Base-by-base conservation (phyloP, 1,140 invertebrate genomes). In the Neodiprion virginianus region DNA sequence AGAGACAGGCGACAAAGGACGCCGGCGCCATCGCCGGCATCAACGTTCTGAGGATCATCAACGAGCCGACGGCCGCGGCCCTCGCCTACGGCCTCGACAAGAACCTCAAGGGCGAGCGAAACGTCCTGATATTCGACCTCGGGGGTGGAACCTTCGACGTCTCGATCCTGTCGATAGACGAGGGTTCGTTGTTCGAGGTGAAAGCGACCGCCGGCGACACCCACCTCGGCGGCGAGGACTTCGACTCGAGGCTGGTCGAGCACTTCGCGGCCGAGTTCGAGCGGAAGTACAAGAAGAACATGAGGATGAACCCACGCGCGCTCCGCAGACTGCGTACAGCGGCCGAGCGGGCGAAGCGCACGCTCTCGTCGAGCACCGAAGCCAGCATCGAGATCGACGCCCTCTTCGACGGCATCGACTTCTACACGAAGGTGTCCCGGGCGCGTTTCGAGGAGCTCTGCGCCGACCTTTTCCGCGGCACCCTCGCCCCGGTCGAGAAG, bases 111-210 rank as follows among this genome's bases (percentile, higher is more conserved):
- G 96, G 96, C 1, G 92, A 92, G 77, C 92, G 92, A 74, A 94
- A 93, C 81, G 92, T 95, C 0, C 85, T 94, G 0, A 94, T 95
- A 53, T 95, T 94, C 76, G 94, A 95, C 84, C 87, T 95, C 48
- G 94, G 94, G 7, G 93, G 93, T 67, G 93, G 93, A 23, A 94
- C 93, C 66, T 95, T 95, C 75, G 96, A 98, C 88, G 96, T 97
- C 0, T 97, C 96, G 21, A 92, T 97, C 67, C 86, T 98, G 1
- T 92, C 93, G 70, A 97, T 98, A 84, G 94, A 95, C 75, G 95
- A 97, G 86, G 96, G 96, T 8, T 93, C 93, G 0, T 84, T 94
- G 23, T 95, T 94, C 79, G 92, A 96, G 89, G 95, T 96, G 0
- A 93, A 92, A 85, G 91, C 95, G 0, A 96, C 95, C 8, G 93